A percentile compares a stretch with the other conserved stretches of the same genome.
phyloP scores from a whole-genome alignment of 2,888 invertebrate species.

The Cataglyphis albicans region DNA sequence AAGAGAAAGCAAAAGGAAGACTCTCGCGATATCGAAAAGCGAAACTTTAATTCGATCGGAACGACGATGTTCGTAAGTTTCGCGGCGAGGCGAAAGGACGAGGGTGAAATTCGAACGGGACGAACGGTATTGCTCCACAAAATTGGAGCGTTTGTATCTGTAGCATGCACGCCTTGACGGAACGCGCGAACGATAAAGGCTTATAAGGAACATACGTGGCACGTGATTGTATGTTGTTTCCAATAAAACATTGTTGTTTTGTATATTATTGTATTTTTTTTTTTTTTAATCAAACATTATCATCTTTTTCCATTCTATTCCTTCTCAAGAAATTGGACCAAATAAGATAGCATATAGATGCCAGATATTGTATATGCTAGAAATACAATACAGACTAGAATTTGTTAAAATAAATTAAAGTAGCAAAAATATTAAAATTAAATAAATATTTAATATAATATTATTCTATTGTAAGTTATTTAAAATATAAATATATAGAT shows the following conservation, averaged over 20 bases:
- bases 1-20: slow-evolving; percentile 23
- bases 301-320: not conserved
- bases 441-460: not conserved
- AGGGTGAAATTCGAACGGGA: slow-evolving; percentile 23
- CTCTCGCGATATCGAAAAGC: not conserved
- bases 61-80: slow-evolving; percentile 62
- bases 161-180: slow-evolving; percentile 53
- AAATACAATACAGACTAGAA: not conserved
- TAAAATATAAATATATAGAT: not conserved
- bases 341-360: not conserved
- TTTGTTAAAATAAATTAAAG: not conserved
- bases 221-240: slow-evolving; percentile 82
- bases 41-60: slow-evolving; percentile 12
- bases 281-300: not conserved
- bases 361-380: not conserved
- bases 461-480: not conserved
- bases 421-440: not conserved
- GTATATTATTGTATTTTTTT: slow-evolving; percentile 63
- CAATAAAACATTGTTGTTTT: slow-evolving; percentile 84
- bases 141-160: slow-evolving; percentile 39
- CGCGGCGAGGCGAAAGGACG: slow-evolving; percentile 39
- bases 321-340: not conserved
- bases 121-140: slow-evolving; percentile 44
- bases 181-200: slow-evolving; percentile 68
- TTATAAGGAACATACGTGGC: slow-evolving; percentile 74